Evolutionary conservation across 2,113 vertebrate species (phyloP), one percentile per base, ranked within the genome.

Genomic region (Cyanoramphus novaezelandiae): DNA sequence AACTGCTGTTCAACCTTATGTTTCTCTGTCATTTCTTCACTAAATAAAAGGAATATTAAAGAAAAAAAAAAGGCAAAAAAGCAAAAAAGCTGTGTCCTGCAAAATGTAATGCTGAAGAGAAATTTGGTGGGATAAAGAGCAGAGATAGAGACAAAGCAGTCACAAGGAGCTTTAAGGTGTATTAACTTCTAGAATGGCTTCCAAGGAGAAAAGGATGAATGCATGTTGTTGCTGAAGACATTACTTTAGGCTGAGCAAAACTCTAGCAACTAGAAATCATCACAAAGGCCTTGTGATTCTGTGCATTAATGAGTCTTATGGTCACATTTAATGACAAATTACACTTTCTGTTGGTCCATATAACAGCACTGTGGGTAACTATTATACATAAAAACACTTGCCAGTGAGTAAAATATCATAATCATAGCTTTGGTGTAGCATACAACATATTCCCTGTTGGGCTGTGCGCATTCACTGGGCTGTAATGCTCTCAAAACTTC

Each of bases 381-480:
- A 62, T 74, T 57, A 41, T 20, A 31, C 37, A 39, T 75, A 29
- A 63, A 83, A 86, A 37, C 24, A 24, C 20, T 6, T 15, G 27
- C 4, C 24, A 29, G 69, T 7, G 44, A 78, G 60, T 44, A 50
- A 71, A 86, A 76, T 75, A 11, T 12, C 29, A 2, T 9, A 11
- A 74, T 83, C 29, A 70, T 41, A 9, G 46, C 24, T 62, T 50
- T 50, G 62, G 35, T 53, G 80, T 35, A 4, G 13, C 28, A 17
- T 2, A 15, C 17, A 7, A 28, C 12, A 0, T 43, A 2, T 29
- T 67, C 69, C 64, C 60, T 2, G 12, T 9, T 9, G 43, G 7
- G 64, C 43, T 35, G 69, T 31, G 27, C 17, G 9, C 25, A 13
- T 77, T 49, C 11, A 3, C 2, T 8, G 39, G 9, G 24, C 10